These are phyloP conservation scores for Drosophila paulistorum DNA, from an alignment of 1,140 invertebrate species.

Conservation along the genomic window DNA sequence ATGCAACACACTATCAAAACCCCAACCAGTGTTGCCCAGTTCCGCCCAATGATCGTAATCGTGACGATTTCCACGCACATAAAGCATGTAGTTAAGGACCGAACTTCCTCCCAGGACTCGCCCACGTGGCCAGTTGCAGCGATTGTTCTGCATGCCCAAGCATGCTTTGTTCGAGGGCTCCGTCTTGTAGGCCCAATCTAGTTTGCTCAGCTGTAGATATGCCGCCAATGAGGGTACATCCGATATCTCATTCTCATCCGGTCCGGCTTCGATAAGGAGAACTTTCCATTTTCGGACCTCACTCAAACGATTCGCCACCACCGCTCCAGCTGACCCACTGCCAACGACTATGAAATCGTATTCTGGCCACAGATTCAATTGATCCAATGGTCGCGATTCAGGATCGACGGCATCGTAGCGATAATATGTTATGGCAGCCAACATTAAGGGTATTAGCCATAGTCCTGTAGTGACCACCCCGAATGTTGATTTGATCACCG, in stretches of 20 bases:
- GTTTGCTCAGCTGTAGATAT: slow-evolving; percentile 92
- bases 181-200: slow-evolving; percentile 97
- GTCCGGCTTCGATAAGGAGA: slow-evolving; percentile 95
- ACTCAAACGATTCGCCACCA: slow-evolving; percentile 94
- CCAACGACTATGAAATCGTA: slow-evolving; percentile 95
- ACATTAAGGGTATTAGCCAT: slow-evolving; percentile 91
- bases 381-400: slow-evolving; percentile 88
- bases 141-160: slow-evolving; percentile 88
- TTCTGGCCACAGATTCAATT: slow-evolving; percentile 85
- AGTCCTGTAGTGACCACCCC: slow-evolving; percentile 89
- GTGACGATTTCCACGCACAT: slow-evolving; percentile 90
- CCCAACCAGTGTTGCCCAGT: slow-evolving; percentile 94
- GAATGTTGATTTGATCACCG: slow-evolving; percentile 89
- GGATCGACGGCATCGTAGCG: slow-evolving; percentile 92
- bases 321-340: slow-evolving; percentile 90
- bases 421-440: slow-evolving; percentile 92
- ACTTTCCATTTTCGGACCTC: slow-evolving; percentile 92
- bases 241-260: slow-evolving; percentile 95
- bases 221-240: slow-evolving; percentile 94
- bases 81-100: slow-evolving; percentile 97
- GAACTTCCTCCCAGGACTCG: slow-evolving; percentile 95
- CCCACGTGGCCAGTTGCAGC: slow-evolving; percentile 93
- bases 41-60: slow-evolving; percentile 97
- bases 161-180: slow-evolving; percentile 93
- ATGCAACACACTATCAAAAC: slow-evolving; percentile 92